Percentiles rank a stretch among this genome's conserved stretches.
phyloP scores from a whole-genome alignment of 1,140 invertebrate species.

The Mylabris phalerata region DNA sequence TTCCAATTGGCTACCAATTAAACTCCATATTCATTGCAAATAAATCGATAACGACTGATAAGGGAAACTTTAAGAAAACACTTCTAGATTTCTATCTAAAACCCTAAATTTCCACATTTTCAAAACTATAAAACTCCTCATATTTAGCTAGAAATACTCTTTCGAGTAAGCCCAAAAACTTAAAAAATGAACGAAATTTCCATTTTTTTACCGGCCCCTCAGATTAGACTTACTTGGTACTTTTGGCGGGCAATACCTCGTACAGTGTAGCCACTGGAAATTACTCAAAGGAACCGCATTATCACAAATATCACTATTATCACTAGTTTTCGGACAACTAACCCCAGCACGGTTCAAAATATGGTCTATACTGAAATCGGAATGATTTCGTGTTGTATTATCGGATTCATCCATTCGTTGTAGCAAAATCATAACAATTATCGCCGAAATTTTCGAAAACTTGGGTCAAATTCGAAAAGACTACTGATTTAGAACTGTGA shows the following conservation, averaged over 20 bases:
- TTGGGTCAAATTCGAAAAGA: slow-evolving; percentile 11
- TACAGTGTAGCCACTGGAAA: slow-evolving; percentile 63
- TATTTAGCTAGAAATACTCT: neutral
- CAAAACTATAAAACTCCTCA: neutral
- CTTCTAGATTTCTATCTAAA: too few relatives aligned
- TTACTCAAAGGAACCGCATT: slow-evolving; percentile 3
- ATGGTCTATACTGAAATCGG: slow-evolving; percentile 49
- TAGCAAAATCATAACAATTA: neutral
- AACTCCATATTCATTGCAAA: too few relatives aligned
- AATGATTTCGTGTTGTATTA: slow-evolving; percentile 7
- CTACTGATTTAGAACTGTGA: neutral
- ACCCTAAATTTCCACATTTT: neutral
- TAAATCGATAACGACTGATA: too few relatives aligned
- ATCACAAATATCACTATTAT: neutral
- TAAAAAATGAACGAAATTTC: too few relatives aligned
- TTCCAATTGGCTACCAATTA: too few relatives aligned
- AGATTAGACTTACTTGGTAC: slow-evolving; percentile 53
- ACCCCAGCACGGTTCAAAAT: slow-evolving; percentile 42
- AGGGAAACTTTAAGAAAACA: too few relatives aligned
- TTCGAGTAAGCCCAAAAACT: neutral
- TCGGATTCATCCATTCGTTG: neutral
- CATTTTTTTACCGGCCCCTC: too few relatives aligned
- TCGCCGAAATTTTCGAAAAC: neutral
- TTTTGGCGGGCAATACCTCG: slow-evolving; percentile 66
- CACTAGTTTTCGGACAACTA: slow-evolving; percentile 22